Base-by-base conservation (phyloP, 2,888 invertebrate species). In the Xylota sylvarum region DNA sequence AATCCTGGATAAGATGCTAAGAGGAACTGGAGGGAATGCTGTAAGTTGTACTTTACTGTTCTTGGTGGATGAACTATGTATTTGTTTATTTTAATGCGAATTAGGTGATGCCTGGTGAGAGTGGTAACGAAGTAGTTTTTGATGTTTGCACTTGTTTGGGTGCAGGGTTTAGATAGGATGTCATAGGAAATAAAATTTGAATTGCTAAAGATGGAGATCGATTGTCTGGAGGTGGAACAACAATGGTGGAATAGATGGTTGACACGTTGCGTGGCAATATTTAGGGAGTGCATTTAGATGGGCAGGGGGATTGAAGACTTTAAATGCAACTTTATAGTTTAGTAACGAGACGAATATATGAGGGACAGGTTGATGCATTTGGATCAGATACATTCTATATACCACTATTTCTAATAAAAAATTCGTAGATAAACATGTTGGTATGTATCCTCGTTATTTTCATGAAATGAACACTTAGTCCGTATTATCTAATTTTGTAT, bases 1-100 rank as follows among this genome's bases (percentile, higher is more conserved):
- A 85, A 77, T 85, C 81, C 76, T 48, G 19, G 55, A 40, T 58
- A 62, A 60, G 72, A 65, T 56, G 62, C 40, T 58, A 46, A 64
- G 64, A 70, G 46, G 46, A 48, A 69, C 52, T 23, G 14, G 32
- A 64, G 12, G 27, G 56, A 10, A 60, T 55, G 23, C 30, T 50
- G 50, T 35, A 37, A 58, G 65, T 52, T 73, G 37, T 5, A 37
- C 35, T 3, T 35, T n/a, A 12, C 5, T 48, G 1, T 35, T 52
- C 50, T 52, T 43, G 60, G 14, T 62, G 43, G 35, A 9, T 52
- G 23, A 10, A 10, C 5, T 27, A 23, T 23, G 2, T 55, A 56
- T 55, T 55, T 40, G 32, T 19, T 55, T 27, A n/a, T 40, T 55
- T 43, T 40, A 17, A 67, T 12, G 7, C 23, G 14, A 48, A 10